Conservation (phyloP, 2,888 invertebrate genomes). For the Polydrusus pterygomalis region DNA sequence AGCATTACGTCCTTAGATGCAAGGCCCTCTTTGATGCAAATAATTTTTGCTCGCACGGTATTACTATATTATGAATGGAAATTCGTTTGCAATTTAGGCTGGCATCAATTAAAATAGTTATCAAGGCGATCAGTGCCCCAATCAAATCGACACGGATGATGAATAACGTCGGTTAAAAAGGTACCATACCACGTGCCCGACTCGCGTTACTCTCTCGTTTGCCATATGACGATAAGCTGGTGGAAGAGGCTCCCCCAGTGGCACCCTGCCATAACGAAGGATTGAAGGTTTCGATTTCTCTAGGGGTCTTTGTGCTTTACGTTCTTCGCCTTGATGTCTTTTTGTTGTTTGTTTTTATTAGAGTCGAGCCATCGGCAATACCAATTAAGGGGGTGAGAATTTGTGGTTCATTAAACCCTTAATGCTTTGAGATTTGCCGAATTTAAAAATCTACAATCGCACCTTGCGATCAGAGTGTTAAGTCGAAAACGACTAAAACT, state of each 20-base stretch:
- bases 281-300: slow-evolving; percentile 45
- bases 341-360: slow-evolving; percentile 2
- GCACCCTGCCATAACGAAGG: slow-evolving; percentile 44
- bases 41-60: too few relatives aligned
- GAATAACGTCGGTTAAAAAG: slow-evolving; percentile 60
- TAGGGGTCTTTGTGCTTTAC: slow-evolving; percentile 25
- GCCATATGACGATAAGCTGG: slow-evolving; percentile 61
- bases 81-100: not conserved
- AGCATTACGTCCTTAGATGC: too few relatives aligned
- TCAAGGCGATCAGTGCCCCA: slow-evolving; percentile 44
- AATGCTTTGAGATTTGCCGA: too few relatives aligned
- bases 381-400: too few relatives aligned
- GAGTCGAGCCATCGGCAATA: not conserved
- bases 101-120: slow-evolving; percentile 45
- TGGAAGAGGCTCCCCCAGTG: slow-evolving; percentile 46
- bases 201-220: slow-evolving; percentile 60
- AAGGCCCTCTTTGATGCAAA: too few relatives aligned
- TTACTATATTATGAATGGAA: not conserved
- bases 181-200: slow-evolving; percentile 61
- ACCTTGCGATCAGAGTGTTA: too few relatives aligned
- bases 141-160: slow-evolving; percentile 59
- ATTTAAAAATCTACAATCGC: too few relatives aligned
- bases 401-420: too few relatives aligned
- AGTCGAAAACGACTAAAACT: too few relatives aligned
- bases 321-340: not conserved